A percentile compares a stretch with the other conserved stretches of the same genome.
Conservation (phyloP, 2,888 invertebrate genomes). For the Pammene fasciana region DNA sequence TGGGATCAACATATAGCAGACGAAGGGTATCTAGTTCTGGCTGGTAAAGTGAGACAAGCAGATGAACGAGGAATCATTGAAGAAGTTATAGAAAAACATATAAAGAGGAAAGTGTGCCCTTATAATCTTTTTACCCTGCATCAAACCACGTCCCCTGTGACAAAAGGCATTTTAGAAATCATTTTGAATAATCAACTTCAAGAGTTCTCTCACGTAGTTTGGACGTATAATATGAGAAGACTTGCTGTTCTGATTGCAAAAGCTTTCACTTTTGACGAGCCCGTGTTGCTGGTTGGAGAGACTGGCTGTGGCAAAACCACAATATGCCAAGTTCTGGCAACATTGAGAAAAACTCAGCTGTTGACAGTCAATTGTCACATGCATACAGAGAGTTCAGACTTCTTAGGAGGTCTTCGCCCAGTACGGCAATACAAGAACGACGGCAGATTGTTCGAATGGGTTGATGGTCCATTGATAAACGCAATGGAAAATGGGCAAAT, state of each 20-base stretch:
- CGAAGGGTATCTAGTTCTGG: conserved; percentile 96
- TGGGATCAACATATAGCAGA: conserved; percentile 99
- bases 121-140: conserved; percentile 88
- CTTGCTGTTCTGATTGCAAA: conserved; percentile 91
- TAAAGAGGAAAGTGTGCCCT: conserved; percentile 89
- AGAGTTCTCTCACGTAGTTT: conserved; percentile 92
- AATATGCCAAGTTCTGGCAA: conserved; percentile 94
- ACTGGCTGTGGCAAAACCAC: conserved; percentile 99
- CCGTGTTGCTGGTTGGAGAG: conserved; percentile 97
- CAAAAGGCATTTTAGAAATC: conserved; percentile 86
- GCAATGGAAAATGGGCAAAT: conserved; percentile 95
- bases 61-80: conserved; percentile 93
- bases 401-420: conserved; percentile 97
- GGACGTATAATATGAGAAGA: conserved; percentile 96
- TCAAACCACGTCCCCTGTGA: conserved; percentile 89
- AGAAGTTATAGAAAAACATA: conserved; percentile 89
- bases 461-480: conserved; percentile 96
- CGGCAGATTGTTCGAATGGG: conserved; percentile 96
- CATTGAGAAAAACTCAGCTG: conserved; percentile 86
- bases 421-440: conserved; percentile 86
- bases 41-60: conserved; percentile 93
- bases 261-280: conserved; percentile 95
- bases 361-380: conserved; percentile 98
- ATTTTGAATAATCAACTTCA: conserved; percentile 82
- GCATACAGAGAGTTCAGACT: conserved; percentile 99